Evolutionary conservation across 2,797 vertebrate genomes (phyloP), one percentile per base, ranked within the genome.

Genomic region (Anolis apletophallus): DNA sequence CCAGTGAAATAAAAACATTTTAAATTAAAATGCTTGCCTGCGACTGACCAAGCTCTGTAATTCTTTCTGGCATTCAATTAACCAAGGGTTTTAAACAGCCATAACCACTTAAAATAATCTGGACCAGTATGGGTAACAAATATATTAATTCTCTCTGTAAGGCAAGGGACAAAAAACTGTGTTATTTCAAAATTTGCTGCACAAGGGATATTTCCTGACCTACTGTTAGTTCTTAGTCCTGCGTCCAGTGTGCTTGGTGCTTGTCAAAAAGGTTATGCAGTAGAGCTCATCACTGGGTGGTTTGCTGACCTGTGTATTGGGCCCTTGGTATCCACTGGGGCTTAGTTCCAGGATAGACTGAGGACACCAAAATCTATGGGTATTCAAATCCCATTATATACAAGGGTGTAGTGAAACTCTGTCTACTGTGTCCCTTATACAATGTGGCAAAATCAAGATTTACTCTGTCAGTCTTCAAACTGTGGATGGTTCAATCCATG

Each of bases 11-110:
- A 93, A 92, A 90, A 72, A 88, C 87, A 91, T 91, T 68, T 19
- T 80, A 46, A 46, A 88, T 76, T 81, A 85, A 71, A 29, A 50
- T 84, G 82, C 82, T 91, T 91, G 68, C 57, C 84, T 77, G 71
- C 68, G 68, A 77, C 86, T 86, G 84, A 83, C 81, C 82, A 78
- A 40, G 34, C 16, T 74, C 86, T 75, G 32, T 89, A 91, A 89
- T 67, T 93, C 91, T 84, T 34, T 72, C 57, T 46, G 57, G 81
- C 68, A 88, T 91, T 90, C 91, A 90, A 88, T 93, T 91, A 93
- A 88, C 83, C 40, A 87, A 55, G 34, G 84, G 72, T 72, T 91
- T 87, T 87, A 81, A 88, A 87, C 0, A 59, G 36, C 50, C 74
- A 89, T 86, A 84, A 86, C 76, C 50, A 85, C 40, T 71, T 87